Base-by-base conservation (phyloP, 1,140 invertebrate genomes). In the Chironomus tepperi region DNA sequence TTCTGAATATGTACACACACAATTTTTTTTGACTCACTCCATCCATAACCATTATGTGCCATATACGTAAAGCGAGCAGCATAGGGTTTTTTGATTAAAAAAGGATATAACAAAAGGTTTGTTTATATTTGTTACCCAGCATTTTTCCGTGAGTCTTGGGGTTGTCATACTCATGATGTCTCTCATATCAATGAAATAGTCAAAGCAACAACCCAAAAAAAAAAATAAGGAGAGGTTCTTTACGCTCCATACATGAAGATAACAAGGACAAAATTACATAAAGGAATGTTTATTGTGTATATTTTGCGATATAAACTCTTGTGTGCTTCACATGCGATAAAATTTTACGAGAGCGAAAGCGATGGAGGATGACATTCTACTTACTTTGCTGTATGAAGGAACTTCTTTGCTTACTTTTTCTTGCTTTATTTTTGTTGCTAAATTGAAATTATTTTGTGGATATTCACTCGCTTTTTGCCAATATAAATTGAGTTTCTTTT, bases 51-150 rank as follows among this genome's bases (percentile, higher is more conserved):
- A 34, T 34, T 67, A 19, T 67, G 64, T 21, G 65, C n/a, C 9
- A 57, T 70, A 70, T 70, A 19, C 18, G 18, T 10, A 70, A 6
- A 15, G 65, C n/a, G 16, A 19, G 65, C 47, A 57, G n/a, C n/a
- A 12, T 12, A n/a, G 12, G 47, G 47, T 57, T 57, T 70, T 67
- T 70, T 70, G 65, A 70, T 70, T 70, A 70, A 70, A 70, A 70
- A 70, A 70, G 65, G 65, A 70, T 70, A 70, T 70, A 70, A 70
- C 65, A 70, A 70, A 70, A 70, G 65, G 65, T 70, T 70, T 70
- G 65, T 70, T 70, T 70, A 70, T 70, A 70, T 70, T 57, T 57
- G 47, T 57, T 57, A 57, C 47, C 47, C 47, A 57, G 47, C 24
- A 34, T 34, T 57, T 57, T 57, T 57, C 47, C 12, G 12, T 57